Conservation (phyloP, 2,113 vertebrate genomes). For the Pygoscelis antarcticus region DNA sequence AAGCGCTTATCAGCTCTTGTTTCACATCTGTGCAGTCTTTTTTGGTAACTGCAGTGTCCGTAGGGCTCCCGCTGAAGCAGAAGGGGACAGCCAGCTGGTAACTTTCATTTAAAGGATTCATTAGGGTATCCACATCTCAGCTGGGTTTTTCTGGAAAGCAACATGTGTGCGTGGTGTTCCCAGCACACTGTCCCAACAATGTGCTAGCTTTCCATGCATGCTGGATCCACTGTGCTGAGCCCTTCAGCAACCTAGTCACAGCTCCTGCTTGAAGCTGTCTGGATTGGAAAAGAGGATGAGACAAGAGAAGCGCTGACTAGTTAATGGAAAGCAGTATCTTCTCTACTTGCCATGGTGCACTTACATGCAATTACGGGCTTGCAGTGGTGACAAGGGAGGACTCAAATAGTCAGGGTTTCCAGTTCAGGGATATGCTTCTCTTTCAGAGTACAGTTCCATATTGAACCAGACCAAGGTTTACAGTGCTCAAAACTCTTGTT, state of each 20-base stretch:
- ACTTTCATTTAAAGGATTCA: background rate
- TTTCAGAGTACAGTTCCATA: background rate
- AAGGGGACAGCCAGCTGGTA: background rate
- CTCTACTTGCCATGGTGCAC: background rate
- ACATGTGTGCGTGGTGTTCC: background rate
- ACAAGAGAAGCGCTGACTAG: background rate
- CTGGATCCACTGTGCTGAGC: background rate
- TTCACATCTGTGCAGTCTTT: background rate
- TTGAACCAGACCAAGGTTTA: background rate
- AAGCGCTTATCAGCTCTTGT: background rate
- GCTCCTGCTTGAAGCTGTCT: background rate
- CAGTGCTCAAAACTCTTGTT: background rate
- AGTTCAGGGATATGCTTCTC: background rate
- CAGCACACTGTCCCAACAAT: background rate
- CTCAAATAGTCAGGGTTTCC: background rate
- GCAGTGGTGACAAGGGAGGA: background rate
- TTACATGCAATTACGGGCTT: background rate
- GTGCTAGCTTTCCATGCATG: background rate
- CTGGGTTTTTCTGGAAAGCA: background rate
- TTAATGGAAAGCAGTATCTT: background rate
- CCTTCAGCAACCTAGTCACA: background rate
- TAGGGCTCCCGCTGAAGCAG: background rate
- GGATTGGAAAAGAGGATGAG: background rate
- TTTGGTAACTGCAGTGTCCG: background rate
- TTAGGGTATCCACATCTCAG: background rate